These are phyloP conservation scores for Mustela lutreola DNA, from an alignment of 2,113 vertebrate genomes.

Conservation along the genomic window DNA sequence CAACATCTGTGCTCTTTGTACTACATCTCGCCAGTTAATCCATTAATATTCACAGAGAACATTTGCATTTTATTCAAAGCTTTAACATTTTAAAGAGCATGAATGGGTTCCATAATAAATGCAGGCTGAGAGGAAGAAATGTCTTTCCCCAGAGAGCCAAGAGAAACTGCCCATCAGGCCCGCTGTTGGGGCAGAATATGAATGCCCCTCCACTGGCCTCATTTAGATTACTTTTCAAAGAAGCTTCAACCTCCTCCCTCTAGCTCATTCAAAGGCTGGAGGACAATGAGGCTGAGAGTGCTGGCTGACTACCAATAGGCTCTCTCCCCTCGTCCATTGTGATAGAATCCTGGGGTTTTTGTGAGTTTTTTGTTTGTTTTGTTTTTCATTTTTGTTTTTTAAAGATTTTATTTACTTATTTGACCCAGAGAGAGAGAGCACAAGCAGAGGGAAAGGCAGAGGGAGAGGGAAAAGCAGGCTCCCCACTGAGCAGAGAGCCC, in stretches of 20 bases:
- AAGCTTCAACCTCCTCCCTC: background rate
- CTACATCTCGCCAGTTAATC: background rate
- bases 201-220: background rate
- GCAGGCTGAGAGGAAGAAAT: background rate
- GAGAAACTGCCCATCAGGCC: background rate
- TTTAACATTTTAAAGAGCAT: slow-evolving; percentile 18
- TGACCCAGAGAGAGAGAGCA: too few species aligned
- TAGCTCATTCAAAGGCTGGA: background rate
- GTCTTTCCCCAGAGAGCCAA: background rate
- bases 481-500: too few species aligned
- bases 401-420: too few species aligned
- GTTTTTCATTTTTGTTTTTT: background rate
- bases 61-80: slow-evolving; percentile 30
- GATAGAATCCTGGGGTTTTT: background rate
- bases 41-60: slow-evolving; percentile 25
- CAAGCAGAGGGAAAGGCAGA: too few species aligned
- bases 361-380: background rate
- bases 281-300: background rate
- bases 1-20: slow-evolving; percentile 13
- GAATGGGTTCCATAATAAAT: slow-evolving; percentile 12
- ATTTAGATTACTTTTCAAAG: background rate
- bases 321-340: background rate
- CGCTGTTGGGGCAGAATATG: background rate
- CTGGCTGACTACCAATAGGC: background rate
- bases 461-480: too few species aligned